These are phyloP conservation scores for Chironomus tepperi DNA, from an alignment of 1,140 invertebrate genomes.

Conservation along the genomic window DNA sequence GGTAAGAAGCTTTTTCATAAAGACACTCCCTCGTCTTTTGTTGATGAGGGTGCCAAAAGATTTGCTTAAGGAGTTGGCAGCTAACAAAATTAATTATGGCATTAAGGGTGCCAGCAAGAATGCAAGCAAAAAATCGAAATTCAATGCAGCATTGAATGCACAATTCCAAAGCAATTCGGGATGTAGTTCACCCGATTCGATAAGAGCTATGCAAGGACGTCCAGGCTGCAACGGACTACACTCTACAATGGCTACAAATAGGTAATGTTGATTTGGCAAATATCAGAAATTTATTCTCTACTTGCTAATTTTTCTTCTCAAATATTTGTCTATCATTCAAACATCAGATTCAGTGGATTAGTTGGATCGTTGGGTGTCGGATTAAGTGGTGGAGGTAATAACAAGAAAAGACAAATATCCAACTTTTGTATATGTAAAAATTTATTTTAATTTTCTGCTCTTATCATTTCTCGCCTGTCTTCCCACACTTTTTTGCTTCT, in stretches of 20 bases:
- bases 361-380: conserved; percentile 54
- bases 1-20: conserved; percentile 82
- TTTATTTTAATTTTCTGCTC: no score
- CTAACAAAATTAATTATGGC: conserved; percentile 61
- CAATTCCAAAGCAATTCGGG: conserved; percentile 58
- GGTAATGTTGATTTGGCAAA: conserved; percentile 38
- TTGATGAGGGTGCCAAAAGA: conserved; percentile 80
- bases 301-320: conserved; percentile 23
- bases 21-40: conserved; percentile 69
- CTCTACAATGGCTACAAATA: conserved; percentile 58
- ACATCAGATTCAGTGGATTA: conserved; percentile 56
- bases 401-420: not conserved
- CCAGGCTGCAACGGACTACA: conserved; percentile 64
- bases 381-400: conserved; percentile 32
- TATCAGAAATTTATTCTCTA: not conserved
- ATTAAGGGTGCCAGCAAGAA: conserved; percentile 41
- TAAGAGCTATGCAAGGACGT: conserved; percentile 50
- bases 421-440: no score
- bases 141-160: conserved; percentile 55
- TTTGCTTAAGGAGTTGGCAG: conserved; percentile 64
- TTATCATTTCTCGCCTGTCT: no score
- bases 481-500: no score
- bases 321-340: not conserved
- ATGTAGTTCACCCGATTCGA: conserved; percentile 63
- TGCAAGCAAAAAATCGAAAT: conserved; percentile 52